Percentiles rank a stretch among this genome's conserved stretches.
phyloP scores from a whole-genome alignment of 2,113 vertebrate species.

The Protomyctophum bolini region DNA sequence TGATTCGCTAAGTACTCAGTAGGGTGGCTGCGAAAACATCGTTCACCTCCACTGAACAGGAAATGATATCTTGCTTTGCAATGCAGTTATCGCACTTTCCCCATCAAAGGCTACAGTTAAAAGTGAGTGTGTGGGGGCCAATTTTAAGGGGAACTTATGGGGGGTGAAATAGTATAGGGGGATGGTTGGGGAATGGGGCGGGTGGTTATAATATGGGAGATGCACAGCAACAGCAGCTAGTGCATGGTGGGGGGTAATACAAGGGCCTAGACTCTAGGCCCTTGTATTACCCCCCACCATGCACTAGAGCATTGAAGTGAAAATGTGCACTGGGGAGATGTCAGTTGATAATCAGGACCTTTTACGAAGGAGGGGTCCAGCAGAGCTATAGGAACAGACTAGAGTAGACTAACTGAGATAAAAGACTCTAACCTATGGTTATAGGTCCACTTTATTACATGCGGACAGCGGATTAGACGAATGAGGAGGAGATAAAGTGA shows the following conservation, averaged over 20 bases:
- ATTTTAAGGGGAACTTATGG: slow-evolving; percentile 1
- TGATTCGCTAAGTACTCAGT: slow-evolving; percentile 23
- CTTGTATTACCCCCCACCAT: not conserved
- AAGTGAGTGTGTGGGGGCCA: slow-evolving; percentile 1
- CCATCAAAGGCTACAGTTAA: slow-evolving; percentile 28
- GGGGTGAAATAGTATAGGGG: not conserved
- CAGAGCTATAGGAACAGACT: slow-evolving; percentile 32
- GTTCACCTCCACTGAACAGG: slow-evolving; percentile 33
- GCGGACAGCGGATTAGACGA: slow-evolving; percentile 53
- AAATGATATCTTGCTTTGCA: slow-evolving; percentile 34
- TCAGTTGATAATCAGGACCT: slow-evolving; percentile 7
- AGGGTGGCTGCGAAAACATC: slow-evolving; percentile 7
- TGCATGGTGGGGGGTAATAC: not conserved
- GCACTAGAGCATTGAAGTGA: not conserved
- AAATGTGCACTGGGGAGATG: not conserved
- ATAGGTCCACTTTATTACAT: slow-evolving; percentile 36
- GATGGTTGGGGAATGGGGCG: not conserved
- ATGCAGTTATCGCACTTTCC: slow-evolving; percentile 7
- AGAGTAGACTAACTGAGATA: slow-evolving; percentile 58
- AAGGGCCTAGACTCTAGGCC: not conserved
- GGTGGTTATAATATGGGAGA: not conserved
- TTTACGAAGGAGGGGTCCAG: slow-evolving; percentile 28
- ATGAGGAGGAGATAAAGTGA: slow-evolving; percentile 21
- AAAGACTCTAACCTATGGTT: slow-evolving; percentile 47
- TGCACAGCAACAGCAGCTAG: not conserved